Evolutionary conservation across 2,888 invertebrate species (phyloP).

Genomic region (Lasiommata megera): DNA sequence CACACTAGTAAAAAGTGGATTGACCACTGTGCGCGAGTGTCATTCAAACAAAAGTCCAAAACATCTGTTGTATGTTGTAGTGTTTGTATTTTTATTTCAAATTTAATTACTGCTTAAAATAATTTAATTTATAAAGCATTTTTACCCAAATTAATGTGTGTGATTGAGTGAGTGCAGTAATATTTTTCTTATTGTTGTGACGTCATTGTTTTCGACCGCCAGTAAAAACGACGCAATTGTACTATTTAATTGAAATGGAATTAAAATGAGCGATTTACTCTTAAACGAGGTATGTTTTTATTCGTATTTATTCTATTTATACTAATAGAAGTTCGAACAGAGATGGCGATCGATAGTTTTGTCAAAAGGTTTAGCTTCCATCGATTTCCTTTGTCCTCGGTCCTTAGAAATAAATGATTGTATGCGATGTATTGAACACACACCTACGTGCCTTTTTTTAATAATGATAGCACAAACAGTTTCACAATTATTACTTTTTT

Average conservation of each 20-base stretch:
- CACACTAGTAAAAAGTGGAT: conserved; percentile 37
- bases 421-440: background rate
- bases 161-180: conserved; percentile 55
- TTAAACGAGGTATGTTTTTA: conserved; percentile 61
- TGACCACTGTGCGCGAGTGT: conserved; percentile 41
- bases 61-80: conserved; percentile 75
- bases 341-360: conserved; percentile 32
- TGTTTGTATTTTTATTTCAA: conserved; percentile 70
- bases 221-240: conserved; percentile 83
- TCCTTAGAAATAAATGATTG: conserved; percentile 35
- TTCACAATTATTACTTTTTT: background rate
- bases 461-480: background rate
- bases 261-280: conserved; percentile 72
- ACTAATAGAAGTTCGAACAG: background rate
- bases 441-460: no score
- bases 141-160: conserved; percentile 35
- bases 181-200: conserved; percentile 72
- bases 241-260: conserved; percentile 73
- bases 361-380: conserved; percentile 46
- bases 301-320: conserved; percentile 1
- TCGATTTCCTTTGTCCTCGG: conserved; percentile 80
- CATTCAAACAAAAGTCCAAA: conserved; percentile 60
- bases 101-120: conserved; percentile 38
- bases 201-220: conserved; percentile 82
- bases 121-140: conserved; percentile 36